Percentiles rank a stretch among this genome's conserved stretches.
Evolutionary conservation across 2,797 vertebrate species (phyloP).

Genomic region (Nyctalus aviator): DNA sequence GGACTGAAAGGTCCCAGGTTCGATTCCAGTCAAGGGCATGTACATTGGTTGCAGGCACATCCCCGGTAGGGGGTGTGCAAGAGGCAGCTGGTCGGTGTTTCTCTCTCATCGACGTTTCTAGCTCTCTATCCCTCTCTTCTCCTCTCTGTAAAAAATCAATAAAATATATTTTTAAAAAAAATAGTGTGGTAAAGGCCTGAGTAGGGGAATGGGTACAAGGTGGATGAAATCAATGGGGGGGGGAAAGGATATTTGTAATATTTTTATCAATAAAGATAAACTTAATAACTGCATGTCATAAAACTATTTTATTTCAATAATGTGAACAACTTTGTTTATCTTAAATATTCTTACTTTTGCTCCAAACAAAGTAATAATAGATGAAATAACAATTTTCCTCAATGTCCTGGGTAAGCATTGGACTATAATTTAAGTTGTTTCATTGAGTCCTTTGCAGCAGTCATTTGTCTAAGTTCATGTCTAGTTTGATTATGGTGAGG

Average conservation of each 20-base stretch:
- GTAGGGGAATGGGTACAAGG: not conserved
- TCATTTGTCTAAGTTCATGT: not conserved
- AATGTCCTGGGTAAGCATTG: not conserved
- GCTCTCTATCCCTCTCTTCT: too few species aligned
- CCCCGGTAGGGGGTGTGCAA: too few species aligned
- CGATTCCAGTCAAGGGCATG: too few species aligned
- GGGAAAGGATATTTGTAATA: not conserved
- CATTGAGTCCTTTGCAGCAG: not conserved
- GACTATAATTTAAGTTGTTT: not conserved
- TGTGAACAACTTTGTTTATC: not conserved
- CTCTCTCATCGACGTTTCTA: too few species aligned
- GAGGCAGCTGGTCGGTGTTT: too few species aligned
- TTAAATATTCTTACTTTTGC: not conserved
- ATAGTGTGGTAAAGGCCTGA: not conserved
- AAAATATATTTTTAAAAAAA: not conserved
- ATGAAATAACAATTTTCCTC: not conserved
- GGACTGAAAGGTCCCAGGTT: too few species aligned
- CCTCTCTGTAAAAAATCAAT: too few species aligned
- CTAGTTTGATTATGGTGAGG: not conserved
- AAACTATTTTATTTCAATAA: conserved; percentile 5
- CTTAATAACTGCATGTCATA: not conserved
- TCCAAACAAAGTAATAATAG: not conserved
- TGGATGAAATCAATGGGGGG: not conserved
- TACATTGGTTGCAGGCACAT: too few species aligned
- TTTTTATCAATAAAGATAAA: not conserved